Base-by-base conservation (phyloP, 2,113 vertebrate species). In the Trichomycterus rosablanca region DNA sequence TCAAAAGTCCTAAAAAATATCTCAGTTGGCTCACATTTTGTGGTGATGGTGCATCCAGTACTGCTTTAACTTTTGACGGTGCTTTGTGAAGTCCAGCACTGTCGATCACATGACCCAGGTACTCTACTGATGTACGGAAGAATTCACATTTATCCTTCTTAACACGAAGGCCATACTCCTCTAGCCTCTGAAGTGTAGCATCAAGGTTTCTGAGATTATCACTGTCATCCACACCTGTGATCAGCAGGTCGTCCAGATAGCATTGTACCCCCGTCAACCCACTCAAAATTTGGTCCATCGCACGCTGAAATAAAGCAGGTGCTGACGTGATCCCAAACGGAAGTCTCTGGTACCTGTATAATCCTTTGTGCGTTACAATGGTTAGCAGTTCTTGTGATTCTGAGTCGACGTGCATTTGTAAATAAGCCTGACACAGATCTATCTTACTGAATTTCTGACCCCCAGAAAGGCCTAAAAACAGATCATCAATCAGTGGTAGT, bases 1-100 rank as follows among this genome's bases (percentile, higher is more conserved):
- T 78, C 15, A 55, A 4, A 15, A 68, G n/a, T 1, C 59, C 59
- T n/a, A 15, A 68, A 10, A 9, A 45, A 5, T 28, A 55, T 14
- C 40, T 28, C 6, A 65, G 28, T 15, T 45, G 51, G 10, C 18
- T 65, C 5, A 65, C 19, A 35, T 65, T 65, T 34, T 45, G 39
- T 12, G 52, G 52, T 30, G n/a, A 16, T 12, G 37, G 62, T 4
- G 40, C 40, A 2, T 54, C 49, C 8, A 45, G 15, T 12, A 57
- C 48, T 1, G 52, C 43, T 14, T 22, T 34, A 2, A 35, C 51
- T 7, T 48, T 58, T 3, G 32, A 39, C 0, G 19, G 53, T 11
- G 52, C 26, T 14, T 34, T 39, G 15, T 58, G 53, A 2, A 66
- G 42, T 2, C 52, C 51, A 3, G 20, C 4, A 9, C 23, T 18